Percentiles rank a stretch among this genome's conserved stretches.
phyloP scores from a whole-genome alignment of 2,113 vertebrate species.

The Serilophus lunatus region DNA sequence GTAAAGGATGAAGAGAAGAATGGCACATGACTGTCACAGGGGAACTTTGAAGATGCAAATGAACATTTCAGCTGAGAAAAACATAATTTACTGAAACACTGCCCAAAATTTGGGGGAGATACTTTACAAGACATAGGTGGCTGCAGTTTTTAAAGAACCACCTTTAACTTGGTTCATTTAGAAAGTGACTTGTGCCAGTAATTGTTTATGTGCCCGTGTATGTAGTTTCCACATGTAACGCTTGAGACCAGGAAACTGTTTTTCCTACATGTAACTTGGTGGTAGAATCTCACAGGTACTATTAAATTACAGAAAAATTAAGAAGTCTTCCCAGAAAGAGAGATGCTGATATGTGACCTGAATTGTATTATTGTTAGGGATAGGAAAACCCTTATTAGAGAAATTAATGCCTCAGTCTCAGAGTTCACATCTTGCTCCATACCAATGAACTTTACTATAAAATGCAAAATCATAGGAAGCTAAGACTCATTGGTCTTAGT shows the following conservation, averaged over 20 bases:
- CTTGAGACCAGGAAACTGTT: neutral
- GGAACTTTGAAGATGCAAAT: neutral
- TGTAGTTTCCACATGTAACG: neutral
- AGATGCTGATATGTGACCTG: neutral
- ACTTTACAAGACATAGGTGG: neutral
- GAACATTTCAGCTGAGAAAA: neutral
- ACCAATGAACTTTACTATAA: neutral
- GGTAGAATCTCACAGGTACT: neutral
- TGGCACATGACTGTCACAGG: neutral
- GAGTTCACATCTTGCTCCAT: rapidly evolving
- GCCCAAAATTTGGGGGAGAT: neutral
- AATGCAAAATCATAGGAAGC: neutral
- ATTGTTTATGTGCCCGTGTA: neutral
- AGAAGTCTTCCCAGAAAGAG: neutral
- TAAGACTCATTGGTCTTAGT: neutral
- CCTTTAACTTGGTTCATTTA: neutral
- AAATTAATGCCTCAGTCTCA: neutral
- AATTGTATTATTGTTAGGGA: neutral
- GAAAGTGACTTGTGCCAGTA: neutral
- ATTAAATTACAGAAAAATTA: neutral
- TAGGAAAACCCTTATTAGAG: neutral
- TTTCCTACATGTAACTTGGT: neutral
- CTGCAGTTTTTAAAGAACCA: neutral
- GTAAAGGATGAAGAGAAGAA: neutral
- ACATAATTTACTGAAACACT: neutral